Conservation (phyloP, 2,797 vertebrate genomes). For the Crypturellus tataupa region DNA sequence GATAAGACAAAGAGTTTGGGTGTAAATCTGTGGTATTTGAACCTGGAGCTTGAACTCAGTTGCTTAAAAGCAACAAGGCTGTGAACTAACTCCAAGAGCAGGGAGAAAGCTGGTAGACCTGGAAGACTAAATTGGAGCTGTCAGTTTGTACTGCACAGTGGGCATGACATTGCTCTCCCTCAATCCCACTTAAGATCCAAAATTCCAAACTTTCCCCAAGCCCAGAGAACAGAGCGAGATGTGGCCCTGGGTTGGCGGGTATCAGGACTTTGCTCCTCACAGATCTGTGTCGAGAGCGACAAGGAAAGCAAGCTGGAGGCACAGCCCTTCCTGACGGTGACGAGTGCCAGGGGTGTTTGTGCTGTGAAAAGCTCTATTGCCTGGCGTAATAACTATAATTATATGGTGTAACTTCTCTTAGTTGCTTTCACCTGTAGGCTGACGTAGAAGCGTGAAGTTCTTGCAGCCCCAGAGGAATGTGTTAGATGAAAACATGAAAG, state of each 20-base stretch:
- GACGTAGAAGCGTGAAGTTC: constrained; percentile 21
- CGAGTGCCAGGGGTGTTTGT: background rate
- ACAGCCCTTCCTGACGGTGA: constrained; percentile 21
- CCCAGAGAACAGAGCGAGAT: background rate
- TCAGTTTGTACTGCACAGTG: background rate
- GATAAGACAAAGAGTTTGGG: background rate
- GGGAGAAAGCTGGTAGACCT: background rate
- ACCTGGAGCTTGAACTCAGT: background rate
- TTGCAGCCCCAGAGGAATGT: constrained; percentile 46
- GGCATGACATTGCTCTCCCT: background rate
- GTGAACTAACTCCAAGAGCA: background rate
- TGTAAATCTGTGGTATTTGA: background rate
- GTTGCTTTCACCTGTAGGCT: constrained; percentile 64
- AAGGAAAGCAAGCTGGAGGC: constrained; percentile 1
- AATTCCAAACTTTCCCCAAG: background rate
- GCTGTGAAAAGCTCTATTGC: constrained; percentile 51
- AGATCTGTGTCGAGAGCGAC: background rate
- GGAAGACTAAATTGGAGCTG: background rate
- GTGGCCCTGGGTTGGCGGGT: background rate
- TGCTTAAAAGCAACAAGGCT: background rate
- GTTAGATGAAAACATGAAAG: constrained; percentile 41
- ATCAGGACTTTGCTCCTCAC: background rate
- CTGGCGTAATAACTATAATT: constrained; percentile 69
- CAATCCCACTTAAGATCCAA: background rate
- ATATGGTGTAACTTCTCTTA: constrained; percentile 46